Evolutionary conservation across 2,888 invertebrate species (phyloP), one percentile per base, ranked within the genome.

Genomic region (Pardosa pseudoannulata): DNA sequence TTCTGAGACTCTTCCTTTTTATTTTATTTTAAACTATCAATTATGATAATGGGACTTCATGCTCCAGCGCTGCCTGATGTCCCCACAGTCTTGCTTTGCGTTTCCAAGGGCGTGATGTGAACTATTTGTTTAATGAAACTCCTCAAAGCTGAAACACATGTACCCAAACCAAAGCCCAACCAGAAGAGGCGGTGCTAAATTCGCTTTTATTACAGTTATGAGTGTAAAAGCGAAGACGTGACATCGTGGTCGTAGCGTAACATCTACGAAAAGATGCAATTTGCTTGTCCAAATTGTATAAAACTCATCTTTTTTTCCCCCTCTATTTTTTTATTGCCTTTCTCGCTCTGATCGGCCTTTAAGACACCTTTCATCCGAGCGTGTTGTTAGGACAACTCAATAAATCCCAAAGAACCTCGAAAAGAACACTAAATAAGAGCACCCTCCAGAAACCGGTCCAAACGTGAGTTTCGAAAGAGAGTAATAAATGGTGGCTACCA

Each of bases 101-200:
- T 56, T 23, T 56, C 56, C 56, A 56, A 23, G 46, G 56, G 56
- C 56, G 56, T 56, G 3, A 3, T 6, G 19, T 23, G 23, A 11
- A 23, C 23, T 56, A 56, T 56, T 56, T 56, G 23, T 56, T 56
- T 56, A 56, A 56, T 56, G 56, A 56, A 56, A 56, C 56, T 56
- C 23, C 56, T n/a, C 3, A 56, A 19, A 56, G 56, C 23, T 16
- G 23, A 56, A 56, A 19, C 23, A 23, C 5, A 2, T 56, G 56
- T 23, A 5, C n/a, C n/a, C n/a, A 23, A 46, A 56, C 5, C 56
- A 16, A 56, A 23, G 5, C 23, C 23, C 23, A 23, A 56, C 56
- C 23, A 1, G 19, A 23, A 56, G 19, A 56, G 56, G 56, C 19
- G 23, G 19, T 56, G 3, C 23, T 56, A 19, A 56, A 23, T 56